These are phyloP conservation scores for Xenopus petersii DNA, from an alignment of 2,797 vertebrate species.

Conservation along the genomic window DNA sequence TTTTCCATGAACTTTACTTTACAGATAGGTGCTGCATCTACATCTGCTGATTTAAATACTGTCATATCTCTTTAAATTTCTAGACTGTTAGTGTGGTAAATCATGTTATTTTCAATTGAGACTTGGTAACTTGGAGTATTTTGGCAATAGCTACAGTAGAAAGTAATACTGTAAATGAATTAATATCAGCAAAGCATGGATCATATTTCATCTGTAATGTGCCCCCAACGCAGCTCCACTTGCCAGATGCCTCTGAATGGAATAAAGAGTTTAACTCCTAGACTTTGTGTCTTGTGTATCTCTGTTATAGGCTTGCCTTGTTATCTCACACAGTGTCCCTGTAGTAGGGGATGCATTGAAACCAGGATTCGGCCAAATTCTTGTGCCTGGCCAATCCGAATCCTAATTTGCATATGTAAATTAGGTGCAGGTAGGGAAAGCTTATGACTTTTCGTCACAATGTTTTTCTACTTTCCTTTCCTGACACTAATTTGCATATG, in stretches of 20 bases:
- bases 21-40: slow-evolving; percentile 76
- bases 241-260: slow-evolving; percentile 96
- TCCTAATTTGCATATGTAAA: too few species aligned
- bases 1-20: slow-evolving; percentile 66
- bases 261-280: slow-evolving; percentile 82
- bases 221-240: slow-evolving; percentile 89
- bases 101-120: slow-evolving; percentile 80
- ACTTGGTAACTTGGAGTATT: slow-evolving; percentile 78
- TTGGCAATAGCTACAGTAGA: slow-evolving; percentile 73
- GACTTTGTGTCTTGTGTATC: slow-evolving; percentile 53
- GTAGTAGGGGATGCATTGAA: too few species aligned
- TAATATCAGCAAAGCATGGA: slow-evolving; percentile 74
- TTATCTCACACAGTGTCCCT: too few species aligned
- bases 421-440: too few species aligned
- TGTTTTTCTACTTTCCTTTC: too few species aligned
- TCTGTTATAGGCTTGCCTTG: too few species aligned
- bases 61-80: slow-evolving; percentile 78
- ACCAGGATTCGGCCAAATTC: too few species aligned
- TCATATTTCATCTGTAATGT: slow-evolving; percentile 83
- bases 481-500: too few species aligned
- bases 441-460: too few species aligned
- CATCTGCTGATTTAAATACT: slow-evolving; percentile 76
- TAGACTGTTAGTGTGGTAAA: slow-evolving; percentile 82
- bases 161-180: slow-evolving; percentile 83
- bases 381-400: too few species aligned